phyloP scores from a whole-genome alignment of 2,888 invertebrate genomes.

The Euclidia mi region DNA sequence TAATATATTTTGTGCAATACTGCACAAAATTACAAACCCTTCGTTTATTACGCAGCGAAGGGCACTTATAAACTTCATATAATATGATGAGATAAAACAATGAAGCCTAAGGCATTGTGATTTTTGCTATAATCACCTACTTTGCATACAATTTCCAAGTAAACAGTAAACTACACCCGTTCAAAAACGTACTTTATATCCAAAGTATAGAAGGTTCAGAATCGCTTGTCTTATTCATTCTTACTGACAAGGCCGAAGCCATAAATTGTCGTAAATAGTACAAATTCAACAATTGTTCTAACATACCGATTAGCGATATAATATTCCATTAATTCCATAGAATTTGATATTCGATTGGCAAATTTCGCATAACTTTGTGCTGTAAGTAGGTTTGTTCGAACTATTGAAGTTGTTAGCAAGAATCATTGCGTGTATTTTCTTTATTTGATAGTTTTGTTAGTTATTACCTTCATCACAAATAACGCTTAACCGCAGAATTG shows the following conservation, averaged over 20 bases:
- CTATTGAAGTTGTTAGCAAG: neutral
- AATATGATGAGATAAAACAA: slow-evolving; percentile 1
- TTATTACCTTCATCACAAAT: no score
- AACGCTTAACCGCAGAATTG: no score
- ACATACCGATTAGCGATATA: slow-evolving; percentile 51
- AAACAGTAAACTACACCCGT: neutral
- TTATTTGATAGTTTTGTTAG: neutral
- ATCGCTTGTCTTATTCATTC: slow-evolving; percentile 15
- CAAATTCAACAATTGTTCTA: slow-evolving; percentile 56
- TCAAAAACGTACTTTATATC: slow-evolving; percentile 17
- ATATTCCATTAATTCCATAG: slow-evolving; percentile 44
- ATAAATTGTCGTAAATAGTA: slow-evolving; percentile 51
- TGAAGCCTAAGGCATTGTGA: neutral
- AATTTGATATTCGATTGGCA: slow-evolving; percentile 38
- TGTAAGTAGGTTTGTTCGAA: slow-evolving; percentile 4
- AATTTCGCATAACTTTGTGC: slow-evolving; percentile 40
- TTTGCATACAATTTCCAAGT: slow-evolving; percentile 19
- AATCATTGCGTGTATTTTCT: neutral
- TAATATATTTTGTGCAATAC: no score
- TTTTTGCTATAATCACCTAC: slow-evolving; percentile 1
- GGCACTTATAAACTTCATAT: neutral
- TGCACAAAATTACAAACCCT: no score
- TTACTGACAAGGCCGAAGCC: slow-evolving; percentile 47
- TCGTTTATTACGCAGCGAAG: no score
- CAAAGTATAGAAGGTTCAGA: slow-evolving; percentile 17